A percentile compares a stretch with the other conserved stretches of the same genome.
Conservation (phyloP, 2,888 invertebrate genomes). For the Spicauda simplicius region DNA sequence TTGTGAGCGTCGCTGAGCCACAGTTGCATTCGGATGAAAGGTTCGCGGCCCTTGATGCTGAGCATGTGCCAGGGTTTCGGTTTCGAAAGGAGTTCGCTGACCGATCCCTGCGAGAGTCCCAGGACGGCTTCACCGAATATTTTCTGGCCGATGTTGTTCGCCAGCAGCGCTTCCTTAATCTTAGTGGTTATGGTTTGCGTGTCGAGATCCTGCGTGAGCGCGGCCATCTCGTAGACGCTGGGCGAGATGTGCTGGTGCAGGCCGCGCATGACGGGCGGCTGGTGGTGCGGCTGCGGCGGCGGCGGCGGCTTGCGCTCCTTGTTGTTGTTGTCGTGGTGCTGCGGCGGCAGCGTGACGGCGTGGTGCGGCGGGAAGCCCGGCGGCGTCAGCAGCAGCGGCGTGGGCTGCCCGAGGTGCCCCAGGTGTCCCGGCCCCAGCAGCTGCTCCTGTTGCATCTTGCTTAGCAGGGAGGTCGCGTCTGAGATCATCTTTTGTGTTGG, state of each 20-base stretch:
- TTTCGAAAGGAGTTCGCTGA: conserved; percentile 98
- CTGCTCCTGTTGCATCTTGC: conserved; percentile 89
- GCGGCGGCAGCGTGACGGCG: conserved; percentile 87
- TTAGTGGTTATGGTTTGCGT: conserved; percentile 98
- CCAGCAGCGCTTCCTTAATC: conserved; percentile 97
- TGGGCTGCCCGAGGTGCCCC: conserved; percentile 79
- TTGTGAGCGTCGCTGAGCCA: conserved; percentile 98
- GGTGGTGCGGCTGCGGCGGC: conserved; percentile 86
- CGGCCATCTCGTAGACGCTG: conserved; percentile 99
- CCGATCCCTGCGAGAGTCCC: conserved; percentile 98
- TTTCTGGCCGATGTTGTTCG: conserved; percentile 99
- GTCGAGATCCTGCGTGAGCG: conserved; percentile 97
- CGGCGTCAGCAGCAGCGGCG: conserved; percentile 89
- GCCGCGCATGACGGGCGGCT: conserved; percentile 87
- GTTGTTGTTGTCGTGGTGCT: conserved; percentile 82
- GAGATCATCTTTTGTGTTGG: conserved; percentile 91
- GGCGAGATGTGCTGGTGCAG: conserved; percentile 95
- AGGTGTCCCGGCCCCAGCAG: conserved; percentile 84
- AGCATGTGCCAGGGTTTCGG: conserved; percentile 99
- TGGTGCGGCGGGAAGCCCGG: conserved; percentile 92
- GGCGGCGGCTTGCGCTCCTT: conserved; percentile 83
- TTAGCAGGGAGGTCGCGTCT: conserved; percentile 87
- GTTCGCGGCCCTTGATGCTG: conserved; percentile 98
- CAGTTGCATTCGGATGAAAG: conserved; percentile 97
- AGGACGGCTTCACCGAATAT: conserved; percentile 99